A percentile compares a stretch with the other conserved stretches of the same genome.
phyloP scores from a whole-genome alignment of 2,113 vertebrate genomes.

The Corythaixoides concolor region DNA sequence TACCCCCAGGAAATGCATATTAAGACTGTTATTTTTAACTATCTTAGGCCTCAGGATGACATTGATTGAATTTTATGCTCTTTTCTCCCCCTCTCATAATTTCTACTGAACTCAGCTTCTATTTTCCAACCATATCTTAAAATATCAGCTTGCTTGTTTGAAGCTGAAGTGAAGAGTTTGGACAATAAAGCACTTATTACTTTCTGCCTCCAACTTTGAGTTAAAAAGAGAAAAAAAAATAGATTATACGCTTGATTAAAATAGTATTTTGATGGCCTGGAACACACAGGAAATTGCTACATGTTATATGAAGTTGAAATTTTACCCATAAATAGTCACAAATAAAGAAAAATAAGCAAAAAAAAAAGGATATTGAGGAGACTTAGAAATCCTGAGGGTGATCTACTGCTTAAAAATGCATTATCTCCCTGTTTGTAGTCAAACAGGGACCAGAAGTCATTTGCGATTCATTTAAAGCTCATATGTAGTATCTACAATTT shows the following conservation, averaged over 20 bases:
- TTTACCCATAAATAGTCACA: background rate
- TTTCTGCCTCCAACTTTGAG: background rate
- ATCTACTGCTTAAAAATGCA: background rate
- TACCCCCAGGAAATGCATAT: background rate
- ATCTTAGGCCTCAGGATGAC: background rate
- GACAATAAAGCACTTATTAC: background rate
- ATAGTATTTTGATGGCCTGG: background rate
- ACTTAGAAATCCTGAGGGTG: background rate
- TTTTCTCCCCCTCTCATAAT: background rate
- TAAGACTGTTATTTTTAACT: conserved; percentile 3
- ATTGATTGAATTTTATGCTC: background rate
- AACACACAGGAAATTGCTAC: background rate
- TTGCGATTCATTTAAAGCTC: background rate
- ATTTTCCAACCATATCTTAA: background rate
- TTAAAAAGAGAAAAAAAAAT: background rate
- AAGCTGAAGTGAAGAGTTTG: background rate
- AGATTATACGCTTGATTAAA: background rate
- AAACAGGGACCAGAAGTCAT: background rate
- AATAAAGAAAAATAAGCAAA: background rate
- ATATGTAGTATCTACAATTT: background rate
- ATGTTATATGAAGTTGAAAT: background rate
- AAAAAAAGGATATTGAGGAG: background rate
- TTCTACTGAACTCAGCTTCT: background rate
- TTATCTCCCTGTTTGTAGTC: background rate
- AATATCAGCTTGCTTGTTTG: background rate